These are phyloP conservation scores for Zaprionus camerounensis DNA, from an alignment of 1,140 invertebrate genomes.

Conservation along the genomic window DNA sequence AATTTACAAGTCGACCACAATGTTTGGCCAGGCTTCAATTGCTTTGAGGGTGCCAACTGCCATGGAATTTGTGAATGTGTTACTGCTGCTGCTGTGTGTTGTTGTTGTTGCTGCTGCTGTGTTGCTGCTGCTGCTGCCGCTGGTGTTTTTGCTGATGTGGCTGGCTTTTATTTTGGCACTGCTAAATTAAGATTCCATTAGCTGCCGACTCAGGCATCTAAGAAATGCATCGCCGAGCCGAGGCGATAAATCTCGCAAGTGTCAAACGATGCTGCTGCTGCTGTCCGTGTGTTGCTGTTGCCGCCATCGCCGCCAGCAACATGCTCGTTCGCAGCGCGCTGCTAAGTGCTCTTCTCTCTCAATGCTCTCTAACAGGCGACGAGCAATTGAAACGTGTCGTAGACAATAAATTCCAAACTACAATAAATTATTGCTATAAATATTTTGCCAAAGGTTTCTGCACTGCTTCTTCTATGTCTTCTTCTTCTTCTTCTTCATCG, in stretches of 20 bases:
- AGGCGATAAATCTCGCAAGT: conserved; percentile 80
- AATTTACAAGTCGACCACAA: conserved; percentile 75
- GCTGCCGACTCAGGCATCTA: conserved; percentile 78
- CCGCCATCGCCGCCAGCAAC: conserved; percentile 48
- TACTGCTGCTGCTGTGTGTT: conserved; percentile 29
- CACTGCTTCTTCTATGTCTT: conserved; percentile 8
- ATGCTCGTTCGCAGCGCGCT: conserved; percentile 37
- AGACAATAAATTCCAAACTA: conserved; percentile 83
- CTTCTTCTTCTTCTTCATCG: conserved; percentile 9
- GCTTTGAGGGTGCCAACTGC: conserved; percentile 73
- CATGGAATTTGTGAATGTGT: conserved; percentile 72
- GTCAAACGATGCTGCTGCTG: conserved; percentile 67
- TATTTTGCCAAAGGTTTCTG: conserved; percentile 74
- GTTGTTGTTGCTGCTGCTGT: conserved; percentile 29
- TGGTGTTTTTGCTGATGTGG: conserved; percentile 39
- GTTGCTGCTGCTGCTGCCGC: conserved; percentile 29
- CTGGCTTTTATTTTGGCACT: conserved; percentile 76
- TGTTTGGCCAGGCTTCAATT: conserved; percentile 44
- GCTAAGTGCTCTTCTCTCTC: conserved; percentile 67
- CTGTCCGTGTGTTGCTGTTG: conserved; percentile 2
- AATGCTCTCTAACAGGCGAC: conserved; percentile 63
- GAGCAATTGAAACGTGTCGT: conserved; percentile 82
- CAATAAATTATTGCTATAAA: conserved; percentile 83
- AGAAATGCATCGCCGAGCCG: conserved; percentile 75
- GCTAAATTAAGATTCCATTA: conserved; percentile 84